These are phyloP conservation scores for Drosophila setosimentum DNA, from an alignment of 2,888 invertebrate species.

Conservation along the genomic window DNA sequence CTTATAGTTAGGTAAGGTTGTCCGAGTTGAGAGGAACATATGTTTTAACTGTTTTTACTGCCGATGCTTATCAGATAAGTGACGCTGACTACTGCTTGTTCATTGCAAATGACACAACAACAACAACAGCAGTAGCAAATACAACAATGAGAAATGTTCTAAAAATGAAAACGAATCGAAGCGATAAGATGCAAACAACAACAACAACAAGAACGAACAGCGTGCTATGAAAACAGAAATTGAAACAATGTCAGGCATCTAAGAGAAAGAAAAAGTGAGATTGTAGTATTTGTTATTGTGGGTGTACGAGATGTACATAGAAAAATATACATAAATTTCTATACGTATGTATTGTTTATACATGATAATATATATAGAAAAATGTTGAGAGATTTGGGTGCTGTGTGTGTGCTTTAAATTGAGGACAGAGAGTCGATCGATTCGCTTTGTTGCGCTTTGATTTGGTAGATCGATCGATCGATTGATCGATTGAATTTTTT, in stretches of 20 bases:
- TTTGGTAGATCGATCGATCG: slow-evolving; percentile 13
- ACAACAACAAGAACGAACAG: slow-evolving; percentile 9
- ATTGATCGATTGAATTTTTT: slow-evolving; percentile 33
- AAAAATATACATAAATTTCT: neutral
- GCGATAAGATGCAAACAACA: slow-evolving; percentile 60
- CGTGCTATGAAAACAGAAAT: slow-evolving; percentile 3
- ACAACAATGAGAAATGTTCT: slow-evolving; percentile 60
- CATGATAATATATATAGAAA: neutral
- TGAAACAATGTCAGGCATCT: slow-evolving; percentile 13
- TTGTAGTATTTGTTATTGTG: slow-evolving; percentile 36
- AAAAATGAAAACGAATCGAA: slow-evolving; percentile 61
- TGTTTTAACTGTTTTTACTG: slow-evolving; percentile 63
- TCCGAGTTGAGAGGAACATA: slow-evolving; percentile 58
- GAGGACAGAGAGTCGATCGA: slow-evolving; percentile 21
- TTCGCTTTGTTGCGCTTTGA: slow-evolving; percentile 1
- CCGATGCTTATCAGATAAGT: slow-evolving; percentile 75
- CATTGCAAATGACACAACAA: slow-evolving; percentile 14
- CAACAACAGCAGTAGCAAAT: slow-evolving; percentile 14
- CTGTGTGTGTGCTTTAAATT: slow-evolving; percentile 11
- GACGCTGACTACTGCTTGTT: slow-evolving; percentile 29
- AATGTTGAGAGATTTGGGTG: slow-evolving; percentile 4
- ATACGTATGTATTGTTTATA: neutral
- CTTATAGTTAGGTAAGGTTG: slow-evolving; percentile 32
- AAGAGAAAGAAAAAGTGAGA: slow-evolving; percentile 6
- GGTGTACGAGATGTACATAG: slow-evolving; percentile 13